A percentile compares a stretch with the other conserved stretches of the same genome.
These are phyloP conservation scores for Phthorimaea operculella DNA, from an alignment of 1,140 invertebrate species.

Conservation along the genomic window DNA sequence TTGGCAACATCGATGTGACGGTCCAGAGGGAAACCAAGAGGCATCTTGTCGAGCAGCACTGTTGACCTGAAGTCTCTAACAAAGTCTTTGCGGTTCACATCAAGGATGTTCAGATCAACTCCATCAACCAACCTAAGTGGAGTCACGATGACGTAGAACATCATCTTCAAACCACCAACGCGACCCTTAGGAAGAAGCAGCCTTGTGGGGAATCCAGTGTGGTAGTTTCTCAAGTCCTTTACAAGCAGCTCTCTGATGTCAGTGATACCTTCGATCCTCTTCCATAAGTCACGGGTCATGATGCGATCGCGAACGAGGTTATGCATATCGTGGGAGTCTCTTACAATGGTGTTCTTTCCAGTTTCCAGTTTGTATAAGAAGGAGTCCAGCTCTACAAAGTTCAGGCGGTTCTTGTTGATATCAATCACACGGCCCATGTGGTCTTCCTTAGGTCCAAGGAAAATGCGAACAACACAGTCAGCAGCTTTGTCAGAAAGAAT, in stretches of 20 bases:
- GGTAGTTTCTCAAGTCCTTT: conserved; percentile 47
- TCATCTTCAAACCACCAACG: conserved; percentile 70
- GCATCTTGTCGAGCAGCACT: conserved; percentile 65
- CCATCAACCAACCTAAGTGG: conserved; percentile 52
- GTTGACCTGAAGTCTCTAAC: conserved; percentile 46
- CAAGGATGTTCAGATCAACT: conserved; percentile 37
- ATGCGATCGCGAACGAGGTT: conserved; percentile 60
- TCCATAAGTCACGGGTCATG: conserved; percentile 56
- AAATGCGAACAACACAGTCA: conserved; percentile 71
- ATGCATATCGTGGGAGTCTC: conserved; percentile 66
- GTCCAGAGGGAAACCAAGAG: conserved; percentile 78
- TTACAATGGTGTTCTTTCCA: conserved; percentile 70
- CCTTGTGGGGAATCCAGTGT: conserved; percentile 71
- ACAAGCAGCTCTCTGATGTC: conserved; percentile 33
- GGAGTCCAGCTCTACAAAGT: conserved; percentile 70
- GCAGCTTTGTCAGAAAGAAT: conserved; percentile 68
- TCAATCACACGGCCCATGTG: conserved; percentile 60
- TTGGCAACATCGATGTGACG: conserved; percentile 65
- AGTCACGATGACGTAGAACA: conserved; percentile 70
- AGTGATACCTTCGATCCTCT: conserved; percentile 41
- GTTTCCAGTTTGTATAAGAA: conserved; percentile 67
- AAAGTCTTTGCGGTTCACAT: conserved; percentile 38
- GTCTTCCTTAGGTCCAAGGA: conserved; percentile 77
- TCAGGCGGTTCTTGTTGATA: conserved; percentile 61
- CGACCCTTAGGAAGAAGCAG: conserved; percentile 72